These are phyloP conservation scores for Lasioglossum villosulum DNA, from an alignment of 2,888 invertebrate species.

Conservation along the genomic window DNA sequence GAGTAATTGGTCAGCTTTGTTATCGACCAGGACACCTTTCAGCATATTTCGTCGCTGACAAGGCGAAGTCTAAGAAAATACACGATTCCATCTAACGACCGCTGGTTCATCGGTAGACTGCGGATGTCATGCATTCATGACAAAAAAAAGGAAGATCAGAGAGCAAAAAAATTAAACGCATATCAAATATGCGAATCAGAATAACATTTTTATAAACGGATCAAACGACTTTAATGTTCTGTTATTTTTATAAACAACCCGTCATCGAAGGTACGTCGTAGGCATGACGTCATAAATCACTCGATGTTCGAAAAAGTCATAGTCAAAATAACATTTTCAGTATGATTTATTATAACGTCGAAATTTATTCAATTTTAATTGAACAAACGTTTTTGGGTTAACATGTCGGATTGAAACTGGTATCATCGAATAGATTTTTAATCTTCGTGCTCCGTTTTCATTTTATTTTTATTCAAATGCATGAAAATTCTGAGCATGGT, in stretches of 20 bases:
- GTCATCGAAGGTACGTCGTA: too few species aligned
- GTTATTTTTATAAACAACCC: too few species aligned
- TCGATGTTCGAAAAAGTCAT: too few species aligned
- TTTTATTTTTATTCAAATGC: background rate
- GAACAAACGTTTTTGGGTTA: background rate
- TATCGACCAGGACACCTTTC: background rate
- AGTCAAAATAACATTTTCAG: too few species aligned
- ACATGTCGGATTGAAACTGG: background rate
- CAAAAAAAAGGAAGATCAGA: too few species aligned
- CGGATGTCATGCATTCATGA: too few species aligned
- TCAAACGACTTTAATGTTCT: too few species aligned
- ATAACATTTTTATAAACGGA: too few species aligned
- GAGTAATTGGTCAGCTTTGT: slow-evolving; percentile 47
- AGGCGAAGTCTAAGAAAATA: background rate
- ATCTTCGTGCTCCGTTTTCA: background rate
- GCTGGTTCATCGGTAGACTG: background rate
- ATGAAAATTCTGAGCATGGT: background rate
- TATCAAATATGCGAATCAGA: too few species aligned
- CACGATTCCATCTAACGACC: background rate
- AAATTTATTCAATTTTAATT: background rate
- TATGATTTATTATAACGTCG: too few species aligned
- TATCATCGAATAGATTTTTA: background rate
- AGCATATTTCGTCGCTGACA: background rate
- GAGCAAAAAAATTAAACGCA: too few species aligned
- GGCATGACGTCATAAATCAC: too few species aligned